These are phyloP conservation scores for Lagria hirta DNA, from an alignment of 2,888 invertebrate species.

Conservation along the genomic window DNA sequence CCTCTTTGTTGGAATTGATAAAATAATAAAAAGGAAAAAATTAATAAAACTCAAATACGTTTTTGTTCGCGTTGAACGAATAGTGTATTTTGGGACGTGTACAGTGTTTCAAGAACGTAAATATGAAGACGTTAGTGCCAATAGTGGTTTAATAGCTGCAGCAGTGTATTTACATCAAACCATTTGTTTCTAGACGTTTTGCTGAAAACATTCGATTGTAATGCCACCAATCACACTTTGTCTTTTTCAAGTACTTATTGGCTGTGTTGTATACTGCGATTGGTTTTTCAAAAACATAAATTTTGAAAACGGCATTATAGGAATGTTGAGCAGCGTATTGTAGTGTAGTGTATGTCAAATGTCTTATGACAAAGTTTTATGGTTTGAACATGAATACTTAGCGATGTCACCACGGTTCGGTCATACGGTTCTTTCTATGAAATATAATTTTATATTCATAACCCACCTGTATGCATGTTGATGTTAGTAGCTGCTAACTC, in stretches of 20 bases:
- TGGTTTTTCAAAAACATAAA: constrained; percentile 28
- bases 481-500: constrained; percentile 25
- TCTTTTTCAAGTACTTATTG: constrained; percentile 42
- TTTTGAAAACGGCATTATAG: constrained; percentile 20
- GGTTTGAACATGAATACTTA: constrained; percentile 43
- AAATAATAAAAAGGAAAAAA: no score
- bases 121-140: constrained; percentile 49
- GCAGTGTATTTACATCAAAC: constrained; percentile 38
- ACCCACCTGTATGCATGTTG: constrained; percentile 26
- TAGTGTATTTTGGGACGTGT: constrained; percentile 45
- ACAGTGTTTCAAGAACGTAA: constrained; percentile 44
- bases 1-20: constrained; percentile 7
- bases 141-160: constrained; percentile 44
- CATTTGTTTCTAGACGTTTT: constrained; percentile 26
- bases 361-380: constrained; percentile 32
- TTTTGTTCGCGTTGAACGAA: constrained; percentile 46
- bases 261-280: constrained; percentile 40
- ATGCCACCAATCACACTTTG: constrained; percentile 30
- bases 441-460: constrained; percentile 36
- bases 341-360: constrained; percentile 11
- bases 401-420: constrained; percentile 33
- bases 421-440: constrained; percentile 33
- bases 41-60: no score
- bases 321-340: constrained; percentile 24
- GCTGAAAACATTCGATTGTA: constrained; percentile 30